Conservation (phyloP, 30 jellyfish, hydroid and myxozoan species). For the Aurelia aurita region DNA sequence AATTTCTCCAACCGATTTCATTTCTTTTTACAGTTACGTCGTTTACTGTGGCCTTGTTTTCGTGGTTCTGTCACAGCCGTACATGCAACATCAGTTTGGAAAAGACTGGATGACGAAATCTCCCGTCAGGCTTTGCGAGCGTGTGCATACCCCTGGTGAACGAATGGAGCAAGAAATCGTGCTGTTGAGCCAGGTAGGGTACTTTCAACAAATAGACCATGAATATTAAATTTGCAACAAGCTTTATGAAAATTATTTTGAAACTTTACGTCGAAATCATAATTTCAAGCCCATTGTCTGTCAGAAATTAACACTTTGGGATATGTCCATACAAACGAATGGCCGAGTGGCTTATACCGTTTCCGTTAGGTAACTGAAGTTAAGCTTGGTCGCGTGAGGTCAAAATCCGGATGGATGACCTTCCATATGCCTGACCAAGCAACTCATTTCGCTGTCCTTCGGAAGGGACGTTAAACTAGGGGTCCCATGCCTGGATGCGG, state of each 20-base stretch:
- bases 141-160: conserved; percentile 64
- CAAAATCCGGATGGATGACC: too few species aligned
- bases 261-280: too few species aligned
- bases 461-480: too few species aligned
- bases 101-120: conserved; percentile 82
- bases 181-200: conserved; percentile 68
- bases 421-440: too few species aligned
- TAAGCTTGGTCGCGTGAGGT: too few species aligned
- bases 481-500: too few species aligned
- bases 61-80: conserved; percentile 80
- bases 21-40: conserved; percentile 45
- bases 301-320: too few species aligned
- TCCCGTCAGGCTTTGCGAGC: conserved; percentile 79
- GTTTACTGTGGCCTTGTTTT: conserved; percentile 84
- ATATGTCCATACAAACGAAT: too few species aligned
- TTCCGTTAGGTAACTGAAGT: too few species aligned
- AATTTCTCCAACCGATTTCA: not conserved
- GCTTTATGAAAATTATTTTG: not conserved
- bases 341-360: too few species aligned
- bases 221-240: not conserved
- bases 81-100: conserved; percentile 82
- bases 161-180: conserved; percentile 75
- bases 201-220: not conserved
- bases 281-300: too few species aligned
- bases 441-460: too few species aligned